Evolutionary conservation across 2,888 invertebrate genomes (phyloP).

Genomic region (Chrysotoxum bicinctum): DNA sequence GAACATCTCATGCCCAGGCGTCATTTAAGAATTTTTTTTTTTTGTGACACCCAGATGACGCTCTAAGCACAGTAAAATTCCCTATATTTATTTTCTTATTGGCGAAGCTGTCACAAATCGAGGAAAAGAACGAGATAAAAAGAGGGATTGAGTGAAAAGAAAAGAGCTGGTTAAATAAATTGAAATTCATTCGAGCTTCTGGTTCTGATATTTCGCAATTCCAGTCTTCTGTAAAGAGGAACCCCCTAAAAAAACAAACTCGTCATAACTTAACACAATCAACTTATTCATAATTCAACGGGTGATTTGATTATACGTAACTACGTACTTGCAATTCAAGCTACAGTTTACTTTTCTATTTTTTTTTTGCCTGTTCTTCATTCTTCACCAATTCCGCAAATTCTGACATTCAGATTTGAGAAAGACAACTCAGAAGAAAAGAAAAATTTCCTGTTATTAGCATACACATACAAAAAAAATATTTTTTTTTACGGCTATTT

Average conservation of each 20-base stretch:
- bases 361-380: background rate
- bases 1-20: no score
- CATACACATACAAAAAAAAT: slow-evolving; percentile 22
- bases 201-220: no score
- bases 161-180: background rate
- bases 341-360: background rate
- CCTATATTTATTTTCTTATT: background rate
- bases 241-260: background rate
- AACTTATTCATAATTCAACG: background rate
- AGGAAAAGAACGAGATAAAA: background rate
- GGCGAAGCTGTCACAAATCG: background rate
- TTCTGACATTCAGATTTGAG: slow-evolving; percentile 36
- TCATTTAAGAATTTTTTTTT: background rate
- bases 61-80: background rate
- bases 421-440: slow-evolving; percentile 1
- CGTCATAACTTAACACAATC: background rate
- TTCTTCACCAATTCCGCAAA: background rate
- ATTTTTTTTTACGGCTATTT: background rate
- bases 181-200: background rate
- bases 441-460: slow-evolving; percentile 55
- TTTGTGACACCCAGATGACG: background rate
- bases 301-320: background rate
- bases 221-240: background rate
- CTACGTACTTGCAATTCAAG: background rate
- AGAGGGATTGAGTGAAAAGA: background rate